phyloP scores from a whole-genome alignment of 2,888 invertebrate species.

The Zelleria hepariella region DNA sequence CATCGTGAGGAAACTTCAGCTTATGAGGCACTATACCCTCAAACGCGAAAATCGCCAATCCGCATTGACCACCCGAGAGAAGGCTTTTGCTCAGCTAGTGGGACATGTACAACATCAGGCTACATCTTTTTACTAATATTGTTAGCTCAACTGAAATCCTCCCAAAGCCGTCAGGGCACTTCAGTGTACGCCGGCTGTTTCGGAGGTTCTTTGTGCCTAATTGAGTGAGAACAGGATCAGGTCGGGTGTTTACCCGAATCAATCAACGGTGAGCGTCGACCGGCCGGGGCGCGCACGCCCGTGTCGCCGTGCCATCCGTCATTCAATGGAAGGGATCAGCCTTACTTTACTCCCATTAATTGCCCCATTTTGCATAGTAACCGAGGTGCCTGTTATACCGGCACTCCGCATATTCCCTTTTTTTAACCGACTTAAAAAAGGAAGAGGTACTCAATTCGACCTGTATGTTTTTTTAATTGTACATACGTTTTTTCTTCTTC shows the following conservation, averaged over 20 bases:
- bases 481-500: too few species aligned
- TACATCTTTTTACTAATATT: too few species aligned
- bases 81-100: too few species aligned
- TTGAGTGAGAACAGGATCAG: conserved; percentile 18
- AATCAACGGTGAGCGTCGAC: conserved; percentile 30
- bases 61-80: too few species aligned
- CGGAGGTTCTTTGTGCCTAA: not conserved
- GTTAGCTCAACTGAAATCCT: not conserved
- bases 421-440: too few species aligned
- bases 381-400: not conserved
- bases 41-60: too few species aligned
- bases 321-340: conserved; percentile 36
- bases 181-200: not conserved
- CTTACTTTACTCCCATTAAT: conserved; percentile 34
- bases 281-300: conserved; percentile 4
- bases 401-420: not conserved
- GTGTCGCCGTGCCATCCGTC: conserved; percentile 18
- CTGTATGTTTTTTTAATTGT: too few species aligned
- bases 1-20: too few species aligned
- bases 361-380: not conserved
- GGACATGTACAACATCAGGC: too few species aligned
- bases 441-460: too few species aligned
- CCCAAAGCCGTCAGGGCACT: not conserved
- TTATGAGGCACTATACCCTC: too few species aligned
- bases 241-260: conserved; percentile 37